Base-by-base conservation (phyloP, 35 echinoderm and acorn worm species). In the Amphiura filiformis region DNA sequence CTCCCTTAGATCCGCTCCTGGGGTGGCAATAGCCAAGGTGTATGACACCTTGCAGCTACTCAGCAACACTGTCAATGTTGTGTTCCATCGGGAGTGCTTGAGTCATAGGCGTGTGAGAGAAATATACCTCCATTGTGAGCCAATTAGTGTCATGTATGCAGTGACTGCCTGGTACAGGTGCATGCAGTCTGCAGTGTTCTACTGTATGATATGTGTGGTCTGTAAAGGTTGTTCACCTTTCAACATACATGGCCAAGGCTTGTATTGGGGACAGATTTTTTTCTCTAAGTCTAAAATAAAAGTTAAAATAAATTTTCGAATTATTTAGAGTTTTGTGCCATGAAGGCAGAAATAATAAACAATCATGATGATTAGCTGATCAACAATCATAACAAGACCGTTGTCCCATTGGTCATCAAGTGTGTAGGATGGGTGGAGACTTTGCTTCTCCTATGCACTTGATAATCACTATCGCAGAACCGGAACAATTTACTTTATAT, bases 31-130 rank as follows among this genome's bases (percentile, higher is more conserved):
- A 34, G 39, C 26, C 39, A 83, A 13, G 30, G 81, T 44, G 23
- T 0, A 52, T 39, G 26, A n/a, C 47, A 12, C 12, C 30, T 23
- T 47, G 57, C 33, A 86, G 77, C 82, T 76, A 86, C 81, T 86
- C 93, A 99, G 93, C 96, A 99, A 94, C 93, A 90, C 93, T 90
- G 37, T 90, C 76, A 61, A 88, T 92, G 90, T 94, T 94, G 93
- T 99, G 93, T 94, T 79, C 79, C 82, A 82, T 99, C 83, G 77
- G 96, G 88, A 95, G 96, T 99, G 93, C 96, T 90, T 99, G 96
- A 99, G 96, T 99, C 96, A 99, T 99, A 88, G 90, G 96, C 95
- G 96, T 99, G 96, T 94, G 39, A 99, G 30, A 99, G 44, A 81
- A 90, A 92, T 94, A 94, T 95, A 92, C 96, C 96, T 99, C 96